Conservation (phyloP, 2,113 vertebrate species). For the Camelus bactrianus region DNA sequence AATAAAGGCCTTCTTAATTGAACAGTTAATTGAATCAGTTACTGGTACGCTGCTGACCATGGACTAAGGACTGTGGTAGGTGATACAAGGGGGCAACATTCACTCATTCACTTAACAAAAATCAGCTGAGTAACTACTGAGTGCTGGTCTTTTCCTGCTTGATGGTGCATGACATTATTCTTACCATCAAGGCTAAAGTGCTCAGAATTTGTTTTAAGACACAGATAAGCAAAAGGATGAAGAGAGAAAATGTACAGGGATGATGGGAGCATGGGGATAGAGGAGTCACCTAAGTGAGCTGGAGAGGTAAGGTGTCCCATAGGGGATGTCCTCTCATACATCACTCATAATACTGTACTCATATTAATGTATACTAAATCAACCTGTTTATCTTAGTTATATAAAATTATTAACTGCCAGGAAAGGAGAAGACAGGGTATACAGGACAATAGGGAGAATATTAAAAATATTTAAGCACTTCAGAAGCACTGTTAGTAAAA, state of each 20-base stretch:
- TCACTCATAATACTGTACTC: not conserved
- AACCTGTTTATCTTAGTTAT: not conserved
- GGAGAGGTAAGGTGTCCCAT: not conserved
- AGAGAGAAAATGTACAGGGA: not conserved
- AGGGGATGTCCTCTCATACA: not conserved
- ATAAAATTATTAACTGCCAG: not conserved
- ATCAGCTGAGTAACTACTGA: not conserved
- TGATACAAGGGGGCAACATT: not conserved
- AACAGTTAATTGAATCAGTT: not conserved
- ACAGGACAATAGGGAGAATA: not conserved
- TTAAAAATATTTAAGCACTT: not conserved
- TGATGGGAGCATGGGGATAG: too few relatives aligned
- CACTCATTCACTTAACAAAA: not conserved
- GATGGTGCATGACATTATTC: not conserved
- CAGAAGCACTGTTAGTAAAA: constrained; percentile 3
- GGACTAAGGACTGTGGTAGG: not conserved
- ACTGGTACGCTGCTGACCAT: not conserved
- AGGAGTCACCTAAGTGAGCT: not conserved
- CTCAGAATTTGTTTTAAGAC: not conserved
- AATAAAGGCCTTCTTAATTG: not conserved
- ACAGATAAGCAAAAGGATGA: not conserved
- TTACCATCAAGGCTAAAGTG: not conserved
- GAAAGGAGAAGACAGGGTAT: not conserved
- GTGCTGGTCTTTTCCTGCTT: not conserved
- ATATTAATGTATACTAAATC: not conserved